These are phyloP conservation scores for Drosophila bocqueti DNA, from an alignment of 1,140 invertebrate species.

Conservation along the genomic window DNA sequence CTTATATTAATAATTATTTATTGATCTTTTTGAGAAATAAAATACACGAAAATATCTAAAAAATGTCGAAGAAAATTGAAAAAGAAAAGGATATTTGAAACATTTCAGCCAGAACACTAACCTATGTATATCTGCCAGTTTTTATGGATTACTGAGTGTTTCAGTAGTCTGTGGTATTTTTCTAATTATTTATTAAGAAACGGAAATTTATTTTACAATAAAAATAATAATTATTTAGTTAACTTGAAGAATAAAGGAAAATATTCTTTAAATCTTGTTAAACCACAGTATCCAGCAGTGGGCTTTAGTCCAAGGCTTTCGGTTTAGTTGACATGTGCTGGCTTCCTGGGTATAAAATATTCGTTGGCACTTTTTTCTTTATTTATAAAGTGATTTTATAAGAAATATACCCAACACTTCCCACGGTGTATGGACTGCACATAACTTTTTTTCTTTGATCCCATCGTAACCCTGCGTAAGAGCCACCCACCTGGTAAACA, in stretches of 20 bases:
- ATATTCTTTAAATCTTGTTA: too few species aligned
- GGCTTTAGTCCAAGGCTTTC: background rate
- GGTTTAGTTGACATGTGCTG: background rate
- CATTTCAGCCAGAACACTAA: background rate
- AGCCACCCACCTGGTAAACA: slow-evolving; percentile 49
- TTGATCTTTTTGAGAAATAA: background rate
- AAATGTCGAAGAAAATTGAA: background rate
- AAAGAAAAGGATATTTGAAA: too few species aligned
- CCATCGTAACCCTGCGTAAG: slow-evolving; percentile 32
- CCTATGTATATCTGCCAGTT: background rate
- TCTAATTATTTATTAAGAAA: too few species aligned
- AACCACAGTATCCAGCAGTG: too few species aligned
- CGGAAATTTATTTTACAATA: too few species aligned
- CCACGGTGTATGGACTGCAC: slow-evolving; percentile 18
- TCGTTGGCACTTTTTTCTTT: background rate
- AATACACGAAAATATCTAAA: background rate
- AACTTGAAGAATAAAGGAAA: too few species aligned
- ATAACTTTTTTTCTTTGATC: slow-evolving; percentile 35
- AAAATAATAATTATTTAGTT: too few species aligned
- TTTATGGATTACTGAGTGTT: too few species aligned
- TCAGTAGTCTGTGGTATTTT: too few species aligned
- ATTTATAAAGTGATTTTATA: background rate
- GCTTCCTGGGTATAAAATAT: background rate
- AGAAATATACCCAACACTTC: background rate
- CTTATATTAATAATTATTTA: background rate